phyloP scores from a whole-genome alignment of 2,113 vertebrate species.

The Ranitomeya variabilis region DNA sequence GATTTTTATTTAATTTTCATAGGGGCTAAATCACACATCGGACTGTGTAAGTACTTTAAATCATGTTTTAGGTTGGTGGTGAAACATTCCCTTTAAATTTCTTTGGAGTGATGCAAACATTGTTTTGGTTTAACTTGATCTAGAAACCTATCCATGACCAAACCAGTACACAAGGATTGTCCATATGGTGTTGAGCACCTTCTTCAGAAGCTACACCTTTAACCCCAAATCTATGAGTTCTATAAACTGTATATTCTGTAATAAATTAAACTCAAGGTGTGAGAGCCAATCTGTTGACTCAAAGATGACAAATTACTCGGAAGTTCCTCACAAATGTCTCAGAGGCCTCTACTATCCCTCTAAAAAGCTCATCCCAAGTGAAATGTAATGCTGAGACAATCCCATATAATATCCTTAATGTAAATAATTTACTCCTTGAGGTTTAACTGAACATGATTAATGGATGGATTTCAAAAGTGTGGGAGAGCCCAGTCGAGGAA shows the following conservation, averaged over 20 bases:
- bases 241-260: constrained; percentile 26
- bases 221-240: not conserved
- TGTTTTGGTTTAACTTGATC: not conserved
- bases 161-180: not conserved
- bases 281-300: not conserved
- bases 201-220: constrained; percentile 32
- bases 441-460: constrained; percentile 70
- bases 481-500: not conserved
- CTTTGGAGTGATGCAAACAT: not conserved
- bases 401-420: constrained; percentile 65
- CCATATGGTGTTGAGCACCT: constrained; percentile 29
- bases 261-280: not conserved
- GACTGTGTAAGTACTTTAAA: no score
- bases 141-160: not conserved
- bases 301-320: constrained; percentile 26
- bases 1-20: no score
- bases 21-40: no score
- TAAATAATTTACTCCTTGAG: constrained; percentile 78
- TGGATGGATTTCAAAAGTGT: constrained; percentile 56
- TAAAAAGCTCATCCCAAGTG: constrained; percentile 62
- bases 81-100: not conserved
- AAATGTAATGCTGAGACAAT: constrained; percentile 70
- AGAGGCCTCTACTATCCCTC: not conserved
- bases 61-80: no score
- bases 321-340: not conserved